Base-by-base conservation (phyloP, 2,113 vertebrate species). In the Passer domesticus region DNA sequence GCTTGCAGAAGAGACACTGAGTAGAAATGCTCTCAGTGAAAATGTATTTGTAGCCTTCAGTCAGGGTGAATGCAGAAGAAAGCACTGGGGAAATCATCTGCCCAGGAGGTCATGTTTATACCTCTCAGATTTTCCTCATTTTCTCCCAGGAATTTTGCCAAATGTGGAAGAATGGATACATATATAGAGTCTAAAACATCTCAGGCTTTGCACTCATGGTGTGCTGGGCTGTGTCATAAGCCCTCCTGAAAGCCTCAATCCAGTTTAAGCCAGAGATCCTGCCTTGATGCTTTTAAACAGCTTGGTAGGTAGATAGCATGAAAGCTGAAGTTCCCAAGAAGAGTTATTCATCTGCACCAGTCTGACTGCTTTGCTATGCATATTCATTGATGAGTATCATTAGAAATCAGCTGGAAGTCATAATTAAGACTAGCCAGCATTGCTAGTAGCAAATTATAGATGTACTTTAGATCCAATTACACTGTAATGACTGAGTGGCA, bases 351-450 rank as follows among this genome's bases (percentile, higher is more conserved):
- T 44, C 62, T 31, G 49, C 39, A 52, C 20, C 16, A 77, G 28
- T 46, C 56, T 92, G 35, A 24, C 74, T 63, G 15, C 44, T 58
- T 9, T 19, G 56, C n/a, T 35, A 22, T 56, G 58, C 35, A 73
- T 63, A 87, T 41, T 78, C 88, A 87, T 74, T 78, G 70, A 70
- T 93, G 64, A 75, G 41, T 22, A 75, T 69, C 63, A 13, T 72
- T 60, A 68, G 83, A 82, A 96, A 91, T 95, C 69, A 91, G 76
- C 63, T 95, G 70, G 76, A 70, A 90, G 55, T 90, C 81, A 73
- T 78, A 91, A 96, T 81, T 95, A 91, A 89, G 84, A 76, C 20
- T 46, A 94, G 74, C 49, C 87, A 95, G 73, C 64, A 44, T 43
- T 62, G 56, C 62, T 77, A 80, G 67, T 41, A 91, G 62, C 68